Percentiles rank a stretch among this genome's conserved stretches.
Evolutionary conservation across 1,140 invertebrate genomes (phyloP).

Genomic region (Danaus plexippus): DNA sequence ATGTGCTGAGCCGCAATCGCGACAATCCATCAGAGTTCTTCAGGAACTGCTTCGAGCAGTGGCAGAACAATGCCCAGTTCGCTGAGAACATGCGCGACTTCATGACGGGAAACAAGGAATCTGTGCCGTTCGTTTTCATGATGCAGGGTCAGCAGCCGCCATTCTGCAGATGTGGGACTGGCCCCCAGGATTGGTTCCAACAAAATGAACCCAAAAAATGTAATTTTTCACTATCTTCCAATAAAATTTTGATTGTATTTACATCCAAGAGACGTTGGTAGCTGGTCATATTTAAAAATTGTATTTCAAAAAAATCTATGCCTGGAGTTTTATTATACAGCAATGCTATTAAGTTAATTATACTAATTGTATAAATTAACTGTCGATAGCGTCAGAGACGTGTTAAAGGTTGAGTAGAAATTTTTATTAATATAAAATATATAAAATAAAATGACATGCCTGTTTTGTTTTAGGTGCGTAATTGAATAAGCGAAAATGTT

Average conservation of each 20-base stretch:
- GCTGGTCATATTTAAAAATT: no score
- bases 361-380: no score
- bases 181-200: constrained; percentile 43
- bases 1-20: constrained; percentile 38
- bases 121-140: constrained; percentile 52
- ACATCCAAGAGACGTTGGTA: no score
- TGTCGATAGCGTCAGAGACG: no score
- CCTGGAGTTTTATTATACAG: no score
- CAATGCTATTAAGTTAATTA: no score
- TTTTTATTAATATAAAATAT: neutral
- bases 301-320: no score
- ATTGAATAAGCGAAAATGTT: constrained; percentile 53
- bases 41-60: constrained; percentile 53
- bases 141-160: constrained; percentile 48
- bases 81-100: constrained; percentile 52
- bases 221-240: constrained; percentile 22
- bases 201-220: constrained; percentile 52
- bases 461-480: constrained; percentile 51
- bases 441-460: neutral
- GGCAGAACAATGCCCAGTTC: constrained; percentile 52
- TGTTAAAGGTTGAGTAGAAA: no score
- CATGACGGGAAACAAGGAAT: constrained; percentile 37
- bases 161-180: constrained; percentile 43
- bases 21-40: constrained; percentile 56
- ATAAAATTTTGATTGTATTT: no score